Conservation (phyloP, 2,888 invertebrate species). For the Trichopoda pennipes region DNA sequence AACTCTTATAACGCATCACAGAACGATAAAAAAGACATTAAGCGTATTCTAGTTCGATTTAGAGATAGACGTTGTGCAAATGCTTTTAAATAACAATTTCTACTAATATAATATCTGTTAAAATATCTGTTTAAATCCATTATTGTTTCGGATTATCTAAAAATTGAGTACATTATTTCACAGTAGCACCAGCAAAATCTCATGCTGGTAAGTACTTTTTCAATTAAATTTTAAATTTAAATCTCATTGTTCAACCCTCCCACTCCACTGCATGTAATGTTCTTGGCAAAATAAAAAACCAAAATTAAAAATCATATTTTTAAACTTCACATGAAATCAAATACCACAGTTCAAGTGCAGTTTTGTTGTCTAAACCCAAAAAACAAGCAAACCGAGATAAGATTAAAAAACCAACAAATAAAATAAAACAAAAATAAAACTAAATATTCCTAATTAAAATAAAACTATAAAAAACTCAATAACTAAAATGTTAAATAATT, state of each 20-base stretch:
- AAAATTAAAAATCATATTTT: slow-evolving; percentile 46
- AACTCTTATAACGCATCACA: no score
- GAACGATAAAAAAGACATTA: no score
- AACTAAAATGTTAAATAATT: slow-evolving; percentile 63
- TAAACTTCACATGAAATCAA: slow-evolving; percentile 72
- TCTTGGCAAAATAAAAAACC: slow-evolving; percentile 5
- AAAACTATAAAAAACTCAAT: slow-evolving; percentile 34
- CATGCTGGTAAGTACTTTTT: not conserved
- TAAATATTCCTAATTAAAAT: slow-evolving; percentile 29
- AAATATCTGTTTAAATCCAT: no score
- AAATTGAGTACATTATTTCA: no score
- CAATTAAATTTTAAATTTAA: slow-evolving; percentile 38
- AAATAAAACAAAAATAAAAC: slow-evolving; percentile 23
- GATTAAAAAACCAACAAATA: slow-evolving; percentile 11
- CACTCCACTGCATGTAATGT: slow-evolving; percentile 55
- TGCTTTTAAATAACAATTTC: no score
- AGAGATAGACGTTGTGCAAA: no score
- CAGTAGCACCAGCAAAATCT: no score
- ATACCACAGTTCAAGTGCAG: slow-evolving; percentile 74
- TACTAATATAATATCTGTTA: no score
- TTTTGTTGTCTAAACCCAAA: slow-evolving; percentile 64
- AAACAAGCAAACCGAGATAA: not conserved
- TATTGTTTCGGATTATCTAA: no score
- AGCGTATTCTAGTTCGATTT: no score
- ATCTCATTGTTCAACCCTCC: slow-evolving; percentile 53